These are phyloP conservation scores for Gulo gulo DNA, from an alignment of 2,113 vertebrate species.

Conservation along the genomic window DNA sequence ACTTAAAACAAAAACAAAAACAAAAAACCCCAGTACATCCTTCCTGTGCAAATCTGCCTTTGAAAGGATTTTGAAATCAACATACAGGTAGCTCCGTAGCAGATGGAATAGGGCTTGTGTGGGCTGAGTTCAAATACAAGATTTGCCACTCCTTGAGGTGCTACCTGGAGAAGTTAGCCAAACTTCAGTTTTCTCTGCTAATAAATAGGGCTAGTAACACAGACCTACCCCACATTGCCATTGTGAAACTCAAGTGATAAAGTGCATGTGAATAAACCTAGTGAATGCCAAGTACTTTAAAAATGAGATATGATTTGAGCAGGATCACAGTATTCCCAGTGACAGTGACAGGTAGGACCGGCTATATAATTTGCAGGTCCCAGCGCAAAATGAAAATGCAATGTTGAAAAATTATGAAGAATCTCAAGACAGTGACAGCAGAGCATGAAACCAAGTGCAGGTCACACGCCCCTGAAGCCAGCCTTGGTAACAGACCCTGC, in stretches of 20 bases:
- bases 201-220: background rate
- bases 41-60: background rate
- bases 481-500: background rate
- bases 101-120: background rate
- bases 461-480: background rate
- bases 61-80: background rate
- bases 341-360: background rate
- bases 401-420: background rate
- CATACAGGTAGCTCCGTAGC: background rate
- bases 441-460: background rate
- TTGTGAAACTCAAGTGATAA: background rate
- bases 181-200: background rate
- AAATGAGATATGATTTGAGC: background rate
- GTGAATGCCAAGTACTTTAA: background rate
- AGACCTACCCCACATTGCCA: background rate
- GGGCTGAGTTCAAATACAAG: background rate
- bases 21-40: background rate
- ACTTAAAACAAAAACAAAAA: background rate
- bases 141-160: background rate
- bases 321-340: background rate
- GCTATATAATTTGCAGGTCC: background rate
- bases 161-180: background rate
- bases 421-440: background rate
- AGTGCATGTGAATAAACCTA: background rate
- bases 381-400: background rate